Evolutionary conservation across 2,888 invertebrate genomes (phyloP).

Genomic region (Anoplius nigerrimus): DNA sequence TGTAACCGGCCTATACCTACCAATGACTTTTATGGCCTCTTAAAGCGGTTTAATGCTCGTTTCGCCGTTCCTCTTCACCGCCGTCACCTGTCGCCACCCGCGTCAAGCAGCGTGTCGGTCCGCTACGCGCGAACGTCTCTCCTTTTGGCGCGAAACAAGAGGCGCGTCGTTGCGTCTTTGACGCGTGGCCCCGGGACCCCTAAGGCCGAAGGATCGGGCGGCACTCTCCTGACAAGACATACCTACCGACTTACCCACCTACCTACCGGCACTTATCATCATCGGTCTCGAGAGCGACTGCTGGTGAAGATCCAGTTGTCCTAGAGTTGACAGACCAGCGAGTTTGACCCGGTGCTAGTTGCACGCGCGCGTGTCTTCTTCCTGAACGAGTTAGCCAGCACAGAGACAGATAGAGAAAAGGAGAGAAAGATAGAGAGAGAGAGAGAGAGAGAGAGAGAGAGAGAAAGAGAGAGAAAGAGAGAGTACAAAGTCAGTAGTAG

Average conservation of each 20-base stretch:
- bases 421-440: too few species aligned
- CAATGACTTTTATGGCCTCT: slow-evolving; percentile 69
- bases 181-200: background rate
- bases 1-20: slow-evolving; percentile 48
- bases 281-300: background rate
- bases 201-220: slow-evolving; percentile 5
- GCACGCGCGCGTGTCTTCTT: background rate
- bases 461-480: background rate
- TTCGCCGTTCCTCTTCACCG: slow-evolving; percentile 39
- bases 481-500: too few species aligned
- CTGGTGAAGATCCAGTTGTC: too few species aligned
- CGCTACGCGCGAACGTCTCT: slow-evolving; percentile 18
- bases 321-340: background rate
- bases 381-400: background rate
- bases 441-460: background rate
- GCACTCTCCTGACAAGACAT: slow-evolving; percentile 9
- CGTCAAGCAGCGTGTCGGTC: slow-evolving; percentile 35
- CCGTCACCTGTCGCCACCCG: slow-evolving; percentile 41
- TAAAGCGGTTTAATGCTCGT: slow-evolving; percentile 57
- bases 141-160: slow-evolving; percentile 35
- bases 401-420: slow-evolving; percentile 15
- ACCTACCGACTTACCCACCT: too few species aligned
- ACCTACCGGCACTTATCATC: too few species aligned
- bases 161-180: slow-evolving; percentile 6
- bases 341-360: background rate